Evolutionary conservation across 2,113 vertebrate species (phyloP), one percentile per base, ranked within the genome.

Genomic region (Prionailurus bengalensis): DNA sequence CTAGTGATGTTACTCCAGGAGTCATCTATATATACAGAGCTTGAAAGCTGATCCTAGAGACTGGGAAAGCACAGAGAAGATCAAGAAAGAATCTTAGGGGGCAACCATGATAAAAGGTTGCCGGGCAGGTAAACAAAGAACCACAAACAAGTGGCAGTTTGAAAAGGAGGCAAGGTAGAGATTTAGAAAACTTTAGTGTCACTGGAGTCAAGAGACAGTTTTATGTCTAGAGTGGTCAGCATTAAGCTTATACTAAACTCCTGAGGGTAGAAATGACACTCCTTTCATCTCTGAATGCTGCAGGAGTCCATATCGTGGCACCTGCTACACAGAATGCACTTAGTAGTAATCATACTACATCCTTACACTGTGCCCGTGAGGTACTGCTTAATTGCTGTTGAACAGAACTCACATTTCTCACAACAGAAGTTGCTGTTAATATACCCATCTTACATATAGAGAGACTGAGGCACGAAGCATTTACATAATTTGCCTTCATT

Each of bases 141-240:
- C 21, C 82, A 53, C 65, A 78, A 58, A 33, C 29, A 71, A n/a
- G 71, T 5, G 68, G 45, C 88, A 68, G 39, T 79, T 31, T 88
- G 82, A 83, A 93, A 66, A 33, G 29, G 10, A 81, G 31, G 9
- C 3, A 0, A 90, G 31, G 12, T 0, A 74, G 53, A 58, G 16
- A 83, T 79, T 92, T 70, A 71, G 42, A 80, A 84, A 25, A 94
- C 92, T n/a, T 86, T n/a, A 68, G 14, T 33, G 33, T 97, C 48
- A 80, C 31, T 86, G 2, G 91, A 92, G 74, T 66, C 68, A 48
- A 93, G 33, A 91, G 94, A 70, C 2, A 39, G 42, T 94, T 89
- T 79, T 71, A 83, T 73, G 12, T 66, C 36, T 73, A 29, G 16
- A 58, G 58, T 89, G 48, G 29, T 87, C 84, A 94, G 29, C 51